Evolutionary conservation across 2,888 invertebrate species (phyloP), one percentile per base, ranked within the genome.

Genomic region (Tiliacea aurago): DNA sequence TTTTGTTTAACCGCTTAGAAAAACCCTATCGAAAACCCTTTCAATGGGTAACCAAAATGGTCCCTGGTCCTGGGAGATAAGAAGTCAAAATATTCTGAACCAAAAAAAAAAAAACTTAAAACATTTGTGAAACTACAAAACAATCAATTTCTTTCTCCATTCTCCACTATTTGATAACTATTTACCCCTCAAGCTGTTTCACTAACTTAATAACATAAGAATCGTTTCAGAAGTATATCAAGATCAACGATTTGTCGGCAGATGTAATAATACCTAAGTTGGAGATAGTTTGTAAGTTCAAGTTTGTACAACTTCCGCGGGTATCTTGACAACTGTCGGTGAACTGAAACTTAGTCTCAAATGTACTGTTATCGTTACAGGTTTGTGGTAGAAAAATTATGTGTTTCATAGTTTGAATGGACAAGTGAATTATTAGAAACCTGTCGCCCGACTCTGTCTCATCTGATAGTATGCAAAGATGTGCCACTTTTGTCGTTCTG

Each of bases 241-340:
- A 51, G 13, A 59, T 62, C n/a, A 55, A 51, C 15, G 43, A 77
- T 80, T 71, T 71, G 82, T 55, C 51, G 67, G 9, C 53, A 59
- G 76, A 70, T 59, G 66, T 66, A 43, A 63, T 53, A 33, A 18
- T 53, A 64, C 67, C 28, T n/a, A 47, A 66, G 43, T 72, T 56
- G 23, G 20, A 49, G 55, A 64, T 67, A 78, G 83, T 73, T 67
- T 11, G 23, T 43, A 58, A 78, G 74, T 73, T 76, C 11, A 70
- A 79, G 66, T 70, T 81, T 47, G 49, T 49, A 67, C 49, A 70
- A 74, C 58, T 82, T 80, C 18, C 55, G 33, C 49, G 64, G 65
- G 47, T 70, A 74, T 79, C 80, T 74, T 45, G 61, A 55, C 64
- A 70, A 74, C 80, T 70, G 67, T 65, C 53, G 33, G 37, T 1